Evolutionary conservation across 92 coral and sea anemone genomes (phyloP).

Genomic region (Parazoanthus darwini): DNA sequence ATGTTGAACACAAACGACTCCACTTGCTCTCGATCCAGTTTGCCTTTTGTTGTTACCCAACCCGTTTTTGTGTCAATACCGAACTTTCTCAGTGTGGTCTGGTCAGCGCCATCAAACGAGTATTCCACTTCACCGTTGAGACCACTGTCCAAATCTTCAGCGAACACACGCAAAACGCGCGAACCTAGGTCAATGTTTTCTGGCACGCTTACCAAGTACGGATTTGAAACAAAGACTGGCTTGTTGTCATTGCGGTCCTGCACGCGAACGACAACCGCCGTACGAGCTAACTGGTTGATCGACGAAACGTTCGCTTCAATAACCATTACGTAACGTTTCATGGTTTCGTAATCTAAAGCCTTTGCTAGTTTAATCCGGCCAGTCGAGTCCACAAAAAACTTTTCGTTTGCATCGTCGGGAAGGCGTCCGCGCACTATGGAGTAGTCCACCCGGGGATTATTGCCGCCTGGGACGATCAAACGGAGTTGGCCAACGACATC

Average conservation of each 20-base stretch:
- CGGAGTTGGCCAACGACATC: constrained; percentile 51
- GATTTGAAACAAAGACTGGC: constrained; percentile 85
- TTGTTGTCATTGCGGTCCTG: constrained; percentile 83
- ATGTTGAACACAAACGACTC: constrained; percentile 62
- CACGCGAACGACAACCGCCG: constrained; percentile 77
- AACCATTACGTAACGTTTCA: constrained; percentile 80
- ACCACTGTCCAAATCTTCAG: constrained; percentile 84
- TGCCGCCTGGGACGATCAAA: constrained; percentile 67
- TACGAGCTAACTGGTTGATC: constrained; percentile 76
- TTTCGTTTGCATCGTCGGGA: constrained; percentile 52
- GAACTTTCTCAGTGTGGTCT: constrained; percentile 54
- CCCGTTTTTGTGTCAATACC: constrained; percentile 75
- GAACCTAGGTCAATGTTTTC: constrained; percentile 88
- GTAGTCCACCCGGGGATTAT: constrained; percentile 63
- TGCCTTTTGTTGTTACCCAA: constrained; percentile 84
- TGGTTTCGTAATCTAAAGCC: constrained; percentile 73
- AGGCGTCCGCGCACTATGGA: constrained; percentile 68
- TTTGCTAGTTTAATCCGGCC: constrained; percentile 66
- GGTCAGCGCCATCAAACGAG: constrained; percentile 56
- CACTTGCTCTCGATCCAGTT: constrained; percentile 81
- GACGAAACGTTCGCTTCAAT: constrained; percentile 83
- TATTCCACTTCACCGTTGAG: constrained; percentile 75
- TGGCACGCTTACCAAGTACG: constrained; percentile 82
- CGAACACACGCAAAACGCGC: constrained; percentile 87
- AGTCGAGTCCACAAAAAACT: constrained; percentile 63